These are phyloP conservation scores for Acrossocheilus wenchowensis DNA, from an alignment of 2,797 vertebrate genomes.

Conservation along the genomic window DNA sequence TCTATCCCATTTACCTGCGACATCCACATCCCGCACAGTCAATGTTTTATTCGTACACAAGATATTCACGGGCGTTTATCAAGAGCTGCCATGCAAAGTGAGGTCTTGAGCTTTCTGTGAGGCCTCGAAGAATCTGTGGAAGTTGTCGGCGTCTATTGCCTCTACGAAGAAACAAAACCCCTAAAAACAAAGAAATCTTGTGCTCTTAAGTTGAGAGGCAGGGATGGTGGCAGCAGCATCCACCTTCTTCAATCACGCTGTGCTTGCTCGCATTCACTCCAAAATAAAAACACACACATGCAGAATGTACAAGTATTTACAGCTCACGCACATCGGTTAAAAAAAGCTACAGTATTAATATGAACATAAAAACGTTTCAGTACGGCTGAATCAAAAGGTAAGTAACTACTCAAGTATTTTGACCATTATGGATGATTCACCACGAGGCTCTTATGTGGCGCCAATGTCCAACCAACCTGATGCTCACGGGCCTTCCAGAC, in stretches of 20 bases:
- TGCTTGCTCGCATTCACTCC: slow-evolving; percentile 60
- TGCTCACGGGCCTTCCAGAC: neutral
- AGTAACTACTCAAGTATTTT: slow-evolving; percentile 75
- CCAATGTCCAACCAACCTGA: neutral
- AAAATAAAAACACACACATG: slow-evolving; percentile 65
- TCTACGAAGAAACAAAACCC: slow-evolving; percentile 3
- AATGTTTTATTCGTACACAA: slow-evolving; percentile 6
- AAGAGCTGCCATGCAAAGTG: slow-evolving; percentile 62
- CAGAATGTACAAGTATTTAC: slow-evolving; percentile 76
- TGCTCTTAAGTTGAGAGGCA: slow-evolving; percentile 75
- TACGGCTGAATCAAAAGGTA: slow-evolving; percentile 64
- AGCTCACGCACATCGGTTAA: slow-evolving; percentile 71
- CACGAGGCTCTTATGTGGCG: slow-evolving; percentile 44
- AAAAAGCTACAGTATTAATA: slow-evolving; percentile 74
- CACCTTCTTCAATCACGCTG: slow-evolving; percentile 55
- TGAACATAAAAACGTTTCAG: slow-evolving; percentile 66
- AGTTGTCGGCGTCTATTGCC: slow-evolving; percentile 66
- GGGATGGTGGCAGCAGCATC: slow-evolving; percentile 54
- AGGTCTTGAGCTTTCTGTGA: slow-evolving; percentile 36
- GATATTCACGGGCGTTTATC: slow-evolving; percentile 20
- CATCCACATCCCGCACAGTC: slow-evolving; percentile 27
- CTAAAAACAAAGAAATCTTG: slow-evolving; percentile 67
- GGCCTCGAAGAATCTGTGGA: slow-evolving; percentile 61
- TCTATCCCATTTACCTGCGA: slow-evolving; percentile 50
- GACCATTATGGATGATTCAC: slow-evolving; percentile 63